Conservation (phyloP, 1,140 invertebrate species). For the Popillia japonica region DNA sequence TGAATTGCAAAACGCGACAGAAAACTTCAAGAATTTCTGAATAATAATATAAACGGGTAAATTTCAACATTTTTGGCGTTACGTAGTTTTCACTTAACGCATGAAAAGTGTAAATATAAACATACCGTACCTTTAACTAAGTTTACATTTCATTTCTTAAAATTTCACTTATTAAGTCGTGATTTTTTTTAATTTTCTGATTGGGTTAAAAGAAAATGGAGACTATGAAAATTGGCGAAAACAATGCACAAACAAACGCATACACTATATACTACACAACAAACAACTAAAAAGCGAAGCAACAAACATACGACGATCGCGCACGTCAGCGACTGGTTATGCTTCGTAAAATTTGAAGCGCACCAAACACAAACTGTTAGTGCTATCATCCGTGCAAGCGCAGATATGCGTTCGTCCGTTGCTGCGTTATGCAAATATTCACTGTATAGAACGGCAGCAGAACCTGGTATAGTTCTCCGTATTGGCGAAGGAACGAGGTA, state of each 20-base stretch:
- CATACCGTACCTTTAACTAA: background rate
- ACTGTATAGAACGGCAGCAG: background rate
- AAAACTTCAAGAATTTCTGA: background rate
- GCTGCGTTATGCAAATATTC: constrained; percentile 12
- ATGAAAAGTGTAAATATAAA: background rate
- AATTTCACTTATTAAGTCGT: background rate
- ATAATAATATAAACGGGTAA: background rate
- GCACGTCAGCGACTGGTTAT: constrained; percentile 31
- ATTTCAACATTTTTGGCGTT: background rate
- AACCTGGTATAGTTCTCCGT: background rate
- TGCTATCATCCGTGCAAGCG: constrained; percentile 23
- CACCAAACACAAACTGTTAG: background rate
- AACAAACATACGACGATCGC: constrained; percentile 22
- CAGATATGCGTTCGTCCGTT: constrained; percentile 19
- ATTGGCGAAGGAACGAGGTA: background rate
- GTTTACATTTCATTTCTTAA: background rate
- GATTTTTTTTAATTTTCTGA: background rate
- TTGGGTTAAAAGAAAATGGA: background rate
- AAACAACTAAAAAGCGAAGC: constrained; percentile 29
- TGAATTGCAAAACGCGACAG: background rate
- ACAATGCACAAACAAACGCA: constrained; percentile 3
- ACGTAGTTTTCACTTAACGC: background rate
- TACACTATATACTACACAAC: constrained; percentile 32
- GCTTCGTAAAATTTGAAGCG: constrained; percentile 5
- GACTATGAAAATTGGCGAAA: background rate